Base-by-base conservation (phyloP, 2,888 invertebrate genomes). In the Leptopterna dolabrata region DNA sequence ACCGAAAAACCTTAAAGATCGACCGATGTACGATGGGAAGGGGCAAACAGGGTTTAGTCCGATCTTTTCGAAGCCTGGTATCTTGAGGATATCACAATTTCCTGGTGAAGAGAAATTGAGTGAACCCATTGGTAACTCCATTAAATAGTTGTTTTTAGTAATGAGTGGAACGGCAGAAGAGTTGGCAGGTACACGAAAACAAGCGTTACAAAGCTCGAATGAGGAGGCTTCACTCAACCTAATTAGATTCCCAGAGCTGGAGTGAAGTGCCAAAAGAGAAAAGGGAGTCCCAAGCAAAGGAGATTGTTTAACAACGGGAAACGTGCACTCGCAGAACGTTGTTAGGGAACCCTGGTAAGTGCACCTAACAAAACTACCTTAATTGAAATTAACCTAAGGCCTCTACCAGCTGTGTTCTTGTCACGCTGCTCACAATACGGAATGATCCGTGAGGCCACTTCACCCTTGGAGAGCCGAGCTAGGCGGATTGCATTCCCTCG, bases 291-390 rank as follows among this genome's bases (percentile, higher is more conserved):
- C n/a, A 7, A 16, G 73, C 16, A 6, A 41, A 36, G 41, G 41
- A 41, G 36, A 36, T 73, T 73, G 73, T 73, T 73, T 29, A 73
- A 63, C 63, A 63, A 63, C 63, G 63, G 63, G 63, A 63, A 63
- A 63, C 36, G 73, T 73, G 73, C 73, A 73, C 73, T 73, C 19
- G 73, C 41, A 11, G 36, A 36, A 36, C 73, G 73, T 73, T 16
- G 73, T 73, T 30, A 6, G 19, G 19, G 19, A 29, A 73, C 73
- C 29, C 19, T 24, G 16, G n/a, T 41, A 36, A 73, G 36, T 73
- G 73, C 73, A 29, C 73, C 73, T 41, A 73, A 73, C 73, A 73
- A 73, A 73, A 73, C 73, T 73, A 73, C 73, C 73, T 41, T 73
- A 73, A 73, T 73, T 73, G 73, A 73, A 73, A 73, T 73, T 73